Evolutionary conservation across 2,797 vertebrate genomes (phyloP), one percentile per base, ranked within the genome.

Genomic region (Loriculus beryllinus): DNA sequence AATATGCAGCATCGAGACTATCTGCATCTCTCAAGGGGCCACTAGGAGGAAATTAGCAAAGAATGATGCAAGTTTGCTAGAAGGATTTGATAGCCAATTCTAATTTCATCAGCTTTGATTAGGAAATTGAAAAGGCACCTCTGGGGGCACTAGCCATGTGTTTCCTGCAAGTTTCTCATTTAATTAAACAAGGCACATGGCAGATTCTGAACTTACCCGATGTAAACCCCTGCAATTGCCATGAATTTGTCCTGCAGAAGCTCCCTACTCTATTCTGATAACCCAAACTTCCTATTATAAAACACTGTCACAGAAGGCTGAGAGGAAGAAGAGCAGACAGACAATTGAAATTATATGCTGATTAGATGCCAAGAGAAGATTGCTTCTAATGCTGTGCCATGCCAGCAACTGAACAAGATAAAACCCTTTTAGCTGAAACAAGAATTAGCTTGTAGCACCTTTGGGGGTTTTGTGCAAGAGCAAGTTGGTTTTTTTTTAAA

Each of bases 41-140:
- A 88, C 79, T 96, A 93, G 64, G 93, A 93, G 60, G 57, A 96
- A 96, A 96, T 95, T 84, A 90, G 89, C 81, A 86, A 92, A 94
- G 84, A 95, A 92, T n/a, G 20, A 86, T 89, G 81, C 48, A 92
- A 95, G 85, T 94, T 95, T 78, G 64, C 86, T 78, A 70, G 74
- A 88, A 93, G 39, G 75, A 82, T 95, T 95, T 95, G 94, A 95
- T 96, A 94, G 81, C 47, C 83, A 94, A 93, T 92, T 92, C 82
- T 95, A 89, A 95, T 95, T 92, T 92, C 84, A 83, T 95, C 91
- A 92, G 31, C 63, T 95, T 95, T 43, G 23, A 89, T 15, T 88
- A 62, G 83, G 64, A 96, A 96, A 88, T 59, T 76, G 89, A 87
- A 96, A 87, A 93, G 57, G 45, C 54, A 85, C 25, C 67, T 93